Evolutionary conservation across 2,797 vertebrate genomes (phyloP), one percentile per base, ranked within the genome.

Genomic region (Orientallactaga sibirica): DNA sequence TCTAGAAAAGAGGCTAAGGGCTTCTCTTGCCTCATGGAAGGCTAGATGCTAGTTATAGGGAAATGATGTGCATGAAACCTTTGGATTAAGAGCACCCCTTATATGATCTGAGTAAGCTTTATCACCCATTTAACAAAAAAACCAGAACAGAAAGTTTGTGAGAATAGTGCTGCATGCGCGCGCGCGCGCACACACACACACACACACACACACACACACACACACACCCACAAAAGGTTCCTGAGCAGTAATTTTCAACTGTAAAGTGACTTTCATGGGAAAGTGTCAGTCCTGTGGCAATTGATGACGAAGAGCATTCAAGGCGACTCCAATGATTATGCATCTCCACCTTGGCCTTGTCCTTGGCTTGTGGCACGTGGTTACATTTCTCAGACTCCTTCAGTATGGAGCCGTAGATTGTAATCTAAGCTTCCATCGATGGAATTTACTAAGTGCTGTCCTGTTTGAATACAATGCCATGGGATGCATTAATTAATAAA

Each of bases 401-500:
- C 41, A 43, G 29, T 5, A 74, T 67, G 71, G 70, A 55, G 76
- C 74, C 61, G 25, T 0, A 3, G 19, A 41, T 41, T 71, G 66
- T 73, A 29, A 22, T 68, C 20, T 12, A 14, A 88, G 91, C 48
- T 78, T 11, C 33, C 19, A 2, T 1, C 3, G 86, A 62, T n/a
- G 71, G 12, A 78, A 37, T 68, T 90, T 71, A 88, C 52, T 87
- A 58, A 55, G 61, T 4, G 14, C 61, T 22, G 18, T 58, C 83
- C 78, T 27, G 16, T 58, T 81, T 15, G 77, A 81, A 66, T 74
- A 62, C 33, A 55, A 19, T 4, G 6, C 5, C 82, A 61, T 0
- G 33, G 74, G 52, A 67, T 6, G 16, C 24, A 27, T 27, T 86
- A 25, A 88, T 88, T 75, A 90, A 87, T 87, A 86, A 89, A 41